These are phyloP conservation scores for Stramonita haemastoma DNA, from an alignment of 2,888 invertebrate species.

Conservation along the genomic window DNA sequence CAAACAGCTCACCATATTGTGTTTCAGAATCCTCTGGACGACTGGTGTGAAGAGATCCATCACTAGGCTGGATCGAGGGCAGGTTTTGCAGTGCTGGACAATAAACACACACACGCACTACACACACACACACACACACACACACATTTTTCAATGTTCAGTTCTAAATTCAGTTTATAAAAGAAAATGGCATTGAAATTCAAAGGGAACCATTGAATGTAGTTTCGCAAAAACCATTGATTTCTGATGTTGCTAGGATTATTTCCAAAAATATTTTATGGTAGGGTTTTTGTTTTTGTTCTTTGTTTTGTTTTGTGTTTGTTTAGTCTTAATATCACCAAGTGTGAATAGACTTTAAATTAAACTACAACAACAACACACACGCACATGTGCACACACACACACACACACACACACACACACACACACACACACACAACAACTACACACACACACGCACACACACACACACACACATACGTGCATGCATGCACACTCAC, in stretches of 20 bases:
- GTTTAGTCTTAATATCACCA: too few species aligned
- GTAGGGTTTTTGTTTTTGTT: too few species aligned
- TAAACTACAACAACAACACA: background rate
- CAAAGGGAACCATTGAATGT: too few species aligned
- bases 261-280: too few species aligned
- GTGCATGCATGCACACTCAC: background rate
- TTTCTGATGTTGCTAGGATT: too few species aligned
- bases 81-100: conserved; percentile 82
- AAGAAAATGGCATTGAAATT: too few species aligned
- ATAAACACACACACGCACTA: background rate
- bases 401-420: background rate
- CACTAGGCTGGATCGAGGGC: conserved; percentile 85
- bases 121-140: background rate
- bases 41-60: conserved; percentile 86
- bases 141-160: too few species aligned
- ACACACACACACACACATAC: background rate
- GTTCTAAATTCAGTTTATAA: too few species aligned
- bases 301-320: too few species aligned
- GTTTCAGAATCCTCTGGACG: conserved; percentile 87
- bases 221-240: too few species aligned
- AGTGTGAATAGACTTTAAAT: too few species aligned
- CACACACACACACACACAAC: background rate
- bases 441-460: background rate
- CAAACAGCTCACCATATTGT: conserved; percentile 82
- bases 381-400: conserved; percentile 8